Evolutionary conservation across 2,113 vertebrate species (phyloP).

Genomic region (Sapayoa aenigma): DNA sequence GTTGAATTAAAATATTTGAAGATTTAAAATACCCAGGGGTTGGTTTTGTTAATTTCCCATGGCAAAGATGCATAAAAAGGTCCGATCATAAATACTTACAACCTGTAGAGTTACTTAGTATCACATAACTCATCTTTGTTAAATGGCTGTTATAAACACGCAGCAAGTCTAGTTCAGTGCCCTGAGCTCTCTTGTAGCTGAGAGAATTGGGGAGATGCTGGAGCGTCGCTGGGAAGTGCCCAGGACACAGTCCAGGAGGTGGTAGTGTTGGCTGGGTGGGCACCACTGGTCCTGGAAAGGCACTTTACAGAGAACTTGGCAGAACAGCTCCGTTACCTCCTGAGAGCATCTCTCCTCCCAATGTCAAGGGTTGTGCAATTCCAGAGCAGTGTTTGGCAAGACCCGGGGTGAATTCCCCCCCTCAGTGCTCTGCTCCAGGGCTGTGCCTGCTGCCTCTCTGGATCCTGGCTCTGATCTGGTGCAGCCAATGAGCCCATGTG

Average conservation of each 20-base stretch:
- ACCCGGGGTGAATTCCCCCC: fast-evolving
- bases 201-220: background rate
- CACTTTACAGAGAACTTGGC: background rate
- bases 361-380: background rate
- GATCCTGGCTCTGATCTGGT: background rate
- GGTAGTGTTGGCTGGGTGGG: background rate
- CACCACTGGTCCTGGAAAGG: background rate
- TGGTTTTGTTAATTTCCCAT: background rate
- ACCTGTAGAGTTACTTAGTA: background rate
- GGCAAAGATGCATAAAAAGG: background rate
- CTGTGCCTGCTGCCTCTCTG: background rate
- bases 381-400: background rate
- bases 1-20: background rate
- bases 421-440: background rate
- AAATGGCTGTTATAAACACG: background rate
- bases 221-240: fast-evolving
- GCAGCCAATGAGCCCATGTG: background rate
- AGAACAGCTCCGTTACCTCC: background rate
- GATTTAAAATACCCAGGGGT: background rate
- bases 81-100: background rate
- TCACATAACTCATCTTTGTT: background rate
- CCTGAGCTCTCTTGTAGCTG: background rate
- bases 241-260: fast-evolving
- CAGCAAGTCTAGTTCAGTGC: background rate
- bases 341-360: background rate